Conservation (phyloP, 2,113 vertebrate species). For the Petromus typicus region DNA sequence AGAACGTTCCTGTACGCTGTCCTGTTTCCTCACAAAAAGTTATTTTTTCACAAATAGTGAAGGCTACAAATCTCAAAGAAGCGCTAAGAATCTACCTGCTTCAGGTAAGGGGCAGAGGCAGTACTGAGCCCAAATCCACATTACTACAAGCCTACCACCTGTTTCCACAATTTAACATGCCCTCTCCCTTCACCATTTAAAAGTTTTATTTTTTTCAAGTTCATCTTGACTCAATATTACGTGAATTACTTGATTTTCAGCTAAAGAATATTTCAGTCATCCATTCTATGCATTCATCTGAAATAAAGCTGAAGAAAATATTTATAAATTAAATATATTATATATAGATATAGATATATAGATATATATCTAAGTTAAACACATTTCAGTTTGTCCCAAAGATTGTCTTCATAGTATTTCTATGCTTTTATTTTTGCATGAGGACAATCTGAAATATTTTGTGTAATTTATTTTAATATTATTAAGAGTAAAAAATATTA, state of each 20-base stretch:
- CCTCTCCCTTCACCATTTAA: background rate
- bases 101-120: background rate
- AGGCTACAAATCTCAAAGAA: background rate
- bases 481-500: background rate
- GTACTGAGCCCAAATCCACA: background rate
- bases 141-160: background rate
- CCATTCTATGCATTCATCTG: background rate
- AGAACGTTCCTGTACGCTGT: no score
- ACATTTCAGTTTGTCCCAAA: background rate
- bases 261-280: background rate
- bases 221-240: background rate
- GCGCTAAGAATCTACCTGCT: background rate
- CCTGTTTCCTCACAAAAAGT: background rate
- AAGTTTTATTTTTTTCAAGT: background rate
- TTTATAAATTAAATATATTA: background rate
- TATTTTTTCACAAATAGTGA: background rate
- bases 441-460: constrained; percentile 14
- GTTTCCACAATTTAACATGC: background rate
- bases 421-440: background rate
- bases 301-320: constrained; percentile 42
- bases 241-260: background rate
- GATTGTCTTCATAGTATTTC: background rate
- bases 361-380: background rate
- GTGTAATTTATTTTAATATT: constrained; percentile 1
- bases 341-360: background rate